phyloP scores from a whole-genome alignment of 1,140 invertebrate genomes.

The Whitmania pigra region DNA sequence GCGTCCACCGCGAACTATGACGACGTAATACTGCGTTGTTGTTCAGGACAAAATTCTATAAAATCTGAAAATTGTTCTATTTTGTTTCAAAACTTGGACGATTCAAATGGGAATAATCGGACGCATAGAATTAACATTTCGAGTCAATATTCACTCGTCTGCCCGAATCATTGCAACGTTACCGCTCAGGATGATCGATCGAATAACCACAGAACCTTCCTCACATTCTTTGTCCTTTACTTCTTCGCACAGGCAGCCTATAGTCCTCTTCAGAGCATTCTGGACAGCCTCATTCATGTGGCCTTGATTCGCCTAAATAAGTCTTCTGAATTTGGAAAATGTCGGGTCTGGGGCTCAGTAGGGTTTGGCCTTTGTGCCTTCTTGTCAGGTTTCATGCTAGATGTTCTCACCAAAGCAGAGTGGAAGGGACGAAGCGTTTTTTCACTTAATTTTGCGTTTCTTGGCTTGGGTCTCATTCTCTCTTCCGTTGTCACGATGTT shows the following conservation, averaged over 20 bases:
- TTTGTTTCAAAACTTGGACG: too few species aligned
- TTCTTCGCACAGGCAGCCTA: constrained; percentile 26
- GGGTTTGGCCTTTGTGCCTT: constrained; percentile 30
- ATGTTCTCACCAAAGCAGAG: constrained; percentile 18
- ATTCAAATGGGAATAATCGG: too few species aligned
- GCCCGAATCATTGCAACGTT: too few species aligned
- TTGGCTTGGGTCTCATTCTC: constrained; percentile 28
- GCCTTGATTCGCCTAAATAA: constrained; percentile 26
- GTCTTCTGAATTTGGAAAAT: constrained; percentile 54
- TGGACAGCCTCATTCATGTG: constrained; percentile 29
- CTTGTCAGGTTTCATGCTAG: constrained; percentile 33
- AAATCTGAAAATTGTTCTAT: not conserved
- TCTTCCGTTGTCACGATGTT: constrained; percentile 28
- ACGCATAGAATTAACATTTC: too few species aligned
- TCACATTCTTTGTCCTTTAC: constrained; percentile 28
- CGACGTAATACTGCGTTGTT: constrained; percentile 7
- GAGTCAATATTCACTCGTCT: too few species aligned
- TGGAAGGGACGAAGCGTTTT: too few species aligned
- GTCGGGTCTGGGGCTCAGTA: constrained; percentile 49
- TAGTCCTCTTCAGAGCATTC: constrained; percentile 27
- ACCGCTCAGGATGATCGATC: too few species aligned
- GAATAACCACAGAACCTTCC: constrained; percentile 24
- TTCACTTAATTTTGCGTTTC: not conserved
- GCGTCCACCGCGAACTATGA: not conserved
- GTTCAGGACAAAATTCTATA: constrained; percentile 12